Percentiles rank a stretch among this genome's conserved stretches.
Conservation (phyloP, 2,888 invertebrate species). For the Platycheirus rosarum region DNA sequence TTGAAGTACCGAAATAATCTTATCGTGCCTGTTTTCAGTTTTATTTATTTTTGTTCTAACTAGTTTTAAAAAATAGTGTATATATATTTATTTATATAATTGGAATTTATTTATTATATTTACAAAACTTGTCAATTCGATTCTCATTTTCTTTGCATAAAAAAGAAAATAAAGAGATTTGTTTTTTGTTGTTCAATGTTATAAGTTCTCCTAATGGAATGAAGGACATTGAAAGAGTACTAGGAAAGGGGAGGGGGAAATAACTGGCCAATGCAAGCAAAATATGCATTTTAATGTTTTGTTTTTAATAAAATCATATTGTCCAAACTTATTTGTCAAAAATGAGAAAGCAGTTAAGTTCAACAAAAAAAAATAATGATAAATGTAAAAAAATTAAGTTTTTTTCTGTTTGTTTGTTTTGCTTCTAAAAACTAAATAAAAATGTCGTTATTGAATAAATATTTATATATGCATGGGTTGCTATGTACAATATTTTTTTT, state of each 20-base stretch:
- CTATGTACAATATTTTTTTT: slow-evolving; percentile 61
- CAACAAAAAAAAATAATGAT: slow-evolving; percentile 21
- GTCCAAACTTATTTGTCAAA: slow-evolving; percentile 64
- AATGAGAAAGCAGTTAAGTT: slow-evolving; percentile 36
- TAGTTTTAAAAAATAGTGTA: slow-evolving; percentile 60
- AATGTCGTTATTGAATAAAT: slow-evolving; percentile 71
- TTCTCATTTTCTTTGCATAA: slow-evolving; percentile 77
- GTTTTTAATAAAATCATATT: slow-evolving; percentile 41
- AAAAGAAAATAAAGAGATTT: slow-evolving; percentile 76
- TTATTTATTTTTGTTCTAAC: slow-evolving; percentile 59
- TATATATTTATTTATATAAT: slow-evolving; percentile 42
- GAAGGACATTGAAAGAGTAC: slow-evolving; percentile 15
- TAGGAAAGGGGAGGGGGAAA: background rate
- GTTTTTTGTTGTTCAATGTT: slow-evolving; percentile 27
- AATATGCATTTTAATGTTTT: slow-evolving; percentile 57
- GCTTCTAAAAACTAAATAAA: slow-evolving; percentile 74
- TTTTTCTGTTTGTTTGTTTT: slow-evolving; percentile 67
- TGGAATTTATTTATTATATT: slow-evolving; percentile 70
- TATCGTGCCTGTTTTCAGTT: slow-evolving; percentile 37
- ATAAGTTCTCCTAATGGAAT: slow-evolving; percentile 65
- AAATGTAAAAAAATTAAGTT: slow-evolving; percentile 40
- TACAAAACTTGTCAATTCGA: slow-evolving; percentile 74
- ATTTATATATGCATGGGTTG: slow-evolving; percentile 63
- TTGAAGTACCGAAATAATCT: slow-evolving; percentile 5
- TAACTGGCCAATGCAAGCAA: slow-evolving; percentile 73